Evolutionary conservation across 2,888 invertebrate genomes (phyloP), one percentile per base, ranked within the genome.

Genomic region (Drosophila mercatorum): DNA sequence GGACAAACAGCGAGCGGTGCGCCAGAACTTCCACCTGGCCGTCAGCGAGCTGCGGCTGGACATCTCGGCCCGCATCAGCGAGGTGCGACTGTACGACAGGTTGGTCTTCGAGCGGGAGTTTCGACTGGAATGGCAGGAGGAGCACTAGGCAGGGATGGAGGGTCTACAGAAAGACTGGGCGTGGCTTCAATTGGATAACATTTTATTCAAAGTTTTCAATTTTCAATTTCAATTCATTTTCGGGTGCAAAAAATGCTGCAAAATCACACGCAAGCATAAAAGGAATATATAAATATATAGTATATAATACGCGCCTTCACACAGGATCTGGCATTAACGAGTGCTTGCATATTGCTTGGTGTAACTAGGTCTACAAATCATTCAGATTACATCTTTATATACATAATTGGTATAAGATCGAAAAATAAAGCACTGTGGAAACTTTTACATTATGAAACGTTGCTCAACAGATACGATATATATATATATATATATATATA

Each of bases 1-100:
- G 41, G 92, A 91, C 58, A 91, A 91, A 38, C 91, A 91, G 68
- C 90, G 92, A 6, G 60, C 85, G 5, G 87, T 89, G 47, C 82
- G 90, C 41, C 91, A 92, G 70, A 91, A 92, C 60, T 91, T 91
- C 59, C 92, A 91, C 62, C 72, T 91, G 72, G 89, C 92, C 3
- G 80, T 91, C 1, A 89, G 89, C 52, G 91, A 91, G 38, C 72
- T 91, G 11, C 89, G 91, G 2, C 74, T 91, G 61, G 91, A 91
- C 73, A 89, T 91, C 40, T 92, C 91, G 52, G 91, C 91, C 6
- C 79, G 92, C 36, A 90, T 91, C 8, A 90, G 89, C 36, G 90
- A 88, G 63, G 85, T 91, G 46, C 84, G 85, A 11, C 82, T 91
- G 0, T 91, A 91, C 57, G 91, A 91, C 78, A 85, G 90, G 1